phyloP scores from a whole-genome alignment of 2,888 invertebrate genomes.

The Pristionchus exspectatus region DNA sequence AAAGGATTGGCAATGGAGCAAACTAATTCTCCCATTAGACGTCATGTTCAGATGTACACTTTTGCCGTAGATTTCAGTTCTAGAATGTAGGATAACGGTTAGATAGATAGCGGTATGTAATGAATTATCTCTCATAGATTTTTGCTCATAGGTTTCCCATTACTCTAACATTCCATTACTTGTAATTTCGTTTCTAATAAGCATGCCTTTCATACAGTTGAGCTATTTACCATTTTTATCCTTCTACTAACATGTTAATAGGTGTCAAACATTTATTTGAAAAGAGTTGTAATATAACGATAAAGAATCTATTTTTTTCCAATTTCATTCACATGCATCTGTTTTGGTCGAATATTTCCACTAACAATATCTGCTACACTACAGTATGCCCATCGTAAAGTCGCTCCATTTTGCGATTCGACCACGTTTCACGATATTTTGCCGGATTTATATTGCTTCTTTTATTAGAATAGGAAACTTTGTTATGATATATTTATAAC shows the following conservation, averaged over 20 bases:
- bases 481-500: neutral
- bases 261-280: neutral
- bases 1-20: conserved; percentile 46
- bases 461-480: neutral
- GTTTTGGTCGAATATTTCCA: conserved; percentile 19
- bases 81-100: neutral
- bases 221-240: neutral
- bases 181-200: neutral
- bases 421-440: conserved; percentile 6
- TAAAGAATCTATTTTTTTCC: neutral
- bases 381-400: neutral
- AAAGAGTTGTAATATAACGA: neutral
- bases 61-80: conserved; percentile 41
- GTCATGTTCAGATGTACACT: conserved; percentile 18
- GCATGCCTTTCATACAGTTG: neutral
- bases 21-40: neutral
- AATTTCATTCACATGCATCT: neutral
- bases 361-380: neutral
- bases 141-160: neutral
- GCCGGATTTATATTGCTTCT: neutral
- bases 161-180: conserved; percentile 5
- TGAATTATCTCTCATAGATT: neutral
- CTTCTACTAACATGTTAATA: neutral
- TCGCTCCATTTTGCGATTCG: conserved; percentile 21
- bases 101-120: neutral